These are phyloP conservation scores for Psittacula cyanocephala DNA, from an alignment of 2,113 vertebrate species.

Conservation along the genomic window DNA sequence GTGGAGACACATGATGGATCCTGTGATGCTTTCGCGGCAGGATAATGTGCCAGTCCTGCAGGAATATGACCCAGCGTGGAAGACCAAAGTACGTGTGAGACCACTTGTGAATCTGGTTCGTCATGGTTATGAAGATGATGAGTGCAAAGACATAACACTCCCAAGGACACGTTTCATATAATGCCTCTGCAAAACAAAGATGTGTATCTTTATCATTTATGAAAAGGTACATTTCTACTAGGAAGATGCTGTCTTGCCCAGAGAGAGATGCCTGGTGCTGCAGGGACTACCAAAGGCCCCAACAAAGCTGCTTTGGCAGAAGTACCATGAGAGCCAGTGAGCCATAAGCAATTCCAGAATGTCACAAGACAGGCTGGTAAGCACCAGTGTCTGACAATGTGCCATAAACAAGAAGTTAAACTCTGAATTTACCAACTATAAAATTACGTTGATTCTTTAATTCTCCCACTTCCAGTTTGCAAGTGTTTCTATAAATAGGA, in stretches of 20 bases:
- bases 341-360: background rate
- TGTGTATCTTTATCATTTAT: background rate
- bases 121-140: constrained; percentile 91
- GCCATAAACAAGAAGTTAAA: background rate
- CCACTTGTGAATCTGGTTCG: constrained; percentile 99
- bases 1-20: constrained; percentile 94
- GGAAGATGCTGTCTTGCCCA: background rate
- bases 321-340: background rate
- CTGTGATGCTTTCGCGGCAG: constrained; percentile 95
- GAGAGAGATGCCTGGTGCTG: background rate
- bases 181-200: constrained; percentile 76
- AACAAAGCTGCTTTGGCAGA: background rate
- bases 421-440: background rate
- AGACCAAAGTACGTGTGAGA: constrained; percentile 97
- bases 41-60: constrained; percentile 95
- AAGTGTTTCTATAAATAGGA: background rate
- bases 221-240: background rate
- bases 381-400: background rate
- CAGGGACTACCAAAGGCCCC: background rate
- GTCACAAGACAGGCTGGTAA: background rate
- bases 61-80: constrained; percentile 86
- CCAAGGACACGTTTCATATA: constrained; percentile 85
- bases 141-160: constrained; percentile 92
- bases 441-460: background rate
- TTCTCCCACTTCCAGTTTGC: background rate